Percentiles rank a stretch among this genome's conserved stretches.
Conservation (phyloP, 2,113 vertebrate species). For the Cygnus buccinator region DNA sequence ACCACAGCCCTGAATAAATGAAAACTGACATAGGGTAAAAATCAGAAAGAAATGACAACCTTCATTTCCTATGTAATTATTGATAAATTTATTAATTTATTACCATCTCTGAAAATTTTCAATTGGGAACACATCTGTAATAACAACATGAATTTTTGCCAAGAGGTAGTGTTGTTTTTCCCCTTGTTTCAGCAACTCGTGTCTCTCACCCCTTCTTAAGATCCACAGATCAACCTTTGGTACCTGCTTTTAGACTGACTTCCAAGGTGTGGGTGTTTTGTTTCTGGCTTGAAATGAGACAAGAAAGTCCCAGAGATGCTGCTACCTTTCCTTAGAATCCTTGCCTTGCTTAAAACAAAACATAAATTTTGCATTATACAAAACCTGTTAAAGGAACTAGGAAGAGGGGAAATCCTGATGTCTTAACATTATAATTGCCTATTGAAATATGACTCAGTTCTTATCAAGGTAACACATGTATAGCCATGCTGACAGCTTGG, state of each 20-base stretch:
- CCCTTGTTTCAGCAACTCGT: not conserved
- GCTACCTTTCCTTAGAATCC: not conserved
- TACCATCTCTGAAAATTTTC: not conserved
- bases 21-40: not conserved
- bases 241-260: not conserved
- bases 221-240: not conserved
- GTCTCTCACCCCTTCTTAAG: not conserved
- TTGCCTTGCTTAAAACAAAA: not conserved
- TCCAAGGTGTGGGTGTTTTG: not conserved
- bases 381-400: not conserved
- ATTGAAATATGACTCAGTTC: not conserved
- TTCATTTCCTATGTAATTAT: not conserved
- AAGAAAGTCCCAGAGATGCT: not conserved
- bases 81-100: not conserved
- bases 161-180: not conserved
- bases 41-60: not conserved
- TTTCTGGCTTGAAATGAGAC: not conserved
- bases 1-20: not conserved
- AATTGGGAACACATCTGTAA: not conserved
- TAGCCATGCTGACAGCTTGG: accelerated
- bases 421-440: not conserved
- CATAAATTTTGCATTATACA: not conserved
- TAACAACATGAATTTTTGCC: not conserved
- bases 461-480: not conserved
- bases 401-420: not conserved